Evolutionary conservation across 2,113 vertebrate genomes (phyloP).

Genomic region (Ochotona curzoniae): DNA sequence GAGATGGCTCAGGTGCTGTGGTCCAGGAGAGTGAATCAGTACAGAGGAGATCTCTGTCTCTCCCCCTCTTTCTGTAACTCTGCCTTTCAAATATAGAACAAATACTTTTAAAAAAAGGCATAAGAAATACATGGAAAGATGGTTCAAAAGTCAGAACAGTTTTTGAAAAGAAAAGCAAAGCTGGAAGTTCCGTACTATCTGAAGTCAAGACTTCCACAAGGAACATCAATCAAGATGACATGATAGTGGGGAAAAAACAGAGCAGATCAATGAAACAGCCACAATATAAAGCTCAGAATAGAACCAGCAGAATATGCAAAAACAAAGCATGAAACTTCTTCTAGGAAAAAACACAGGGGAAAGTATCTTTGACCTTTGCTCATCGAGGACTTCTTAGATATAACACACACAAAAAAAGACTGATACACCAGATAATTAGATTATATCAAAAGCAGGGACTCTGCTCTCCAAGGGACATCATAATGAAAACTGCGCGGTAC

Average conservation of each 20-base stretch:
- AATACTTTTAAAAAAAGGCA: no score
- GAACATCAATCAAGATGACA: not conserved
- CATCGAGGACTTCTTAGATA: not conserved
- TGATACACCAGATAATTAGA: not conserved
- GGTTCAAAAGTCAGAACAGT: not conserved
- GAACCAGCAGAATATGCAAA: conserved; percentile 12
- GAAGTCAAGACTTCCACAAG: conserved; percentile 11
- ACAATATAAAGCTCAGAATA: not conserved
- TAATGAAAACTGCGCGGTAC: not conserved
- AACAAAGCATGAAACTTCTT: not conserved
- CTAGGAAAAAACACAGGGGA: not conserved
- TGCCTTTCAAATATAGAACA: no score
- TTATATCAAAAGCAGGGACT: conserved; percentile 4
- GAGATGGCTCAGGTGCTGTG: no score
- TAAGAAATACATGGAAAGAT: not conserved
- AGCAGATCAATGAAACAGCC: no score
- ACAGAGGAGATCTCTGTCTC: no score
- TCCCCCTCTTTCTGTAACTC: no score
- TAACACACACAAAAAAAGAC: not conserved
- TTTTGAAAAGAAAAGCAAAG: not conserved
- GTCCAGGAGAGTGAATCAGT: no score
- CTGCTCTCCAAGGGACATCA: not conserved
- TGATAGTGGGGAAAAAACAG: no score
- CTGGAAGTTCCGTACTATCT: not conserved
- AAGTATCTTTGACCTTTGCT: not conserved